Base-by-base conservation (phyloP, 2,113 vertebrate species). In the Tachysurus vachellii region DNA sequence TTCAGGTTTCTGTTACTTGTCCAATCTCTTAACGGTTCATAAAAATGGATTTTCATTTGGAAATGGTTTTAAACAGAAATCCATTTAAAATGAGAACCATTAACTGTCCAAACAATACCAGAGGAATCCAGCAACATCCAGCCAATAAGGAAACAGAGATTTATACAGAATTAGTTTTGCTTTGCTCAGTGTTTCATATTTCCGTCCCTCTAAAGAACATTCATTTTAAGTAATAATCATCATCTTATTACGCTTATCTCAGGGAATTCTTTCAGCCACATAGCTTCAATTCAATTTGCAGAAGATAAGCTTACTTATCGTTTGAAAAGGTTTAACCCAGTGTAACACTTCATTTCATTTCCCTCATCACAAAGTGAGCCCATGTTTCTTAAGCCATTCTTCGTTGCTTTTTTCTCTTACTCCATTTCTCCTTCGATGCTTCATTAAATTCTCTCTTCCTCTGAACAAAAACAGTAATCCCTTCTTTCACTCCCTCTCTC, bases 371-470 rank as follows among this genome's bases (percentile, higher is more conserved):
- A 31, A 53, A 56, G 17, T 31, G 44, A 44, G 68, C n/a, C 70
- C 89, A 64, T 84, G 56, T 68, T 87, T 76, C 76, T 84, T 61
- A 53, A 80, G 68, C 79, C 57, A 56, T 87, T 85, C 71, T 89
- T 64, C 59, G 14, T 47, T 79, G 14, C 56, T 64, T 53, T 82
- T 89, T 56, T 42, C 89, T 84, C 73, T 61, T 17, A 61, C 47
- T 88, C 84, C 68, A 16, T 89, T 85, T 89, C 87, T 89, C 36
- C 73, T 86, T 82, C 28, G 83, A 91, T 31, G 92, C 92, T 92
- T 95, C 92, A 93, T 89, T 93, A 89, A 89, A 64, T 88, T 64
- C 89, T 88, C 82, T 92, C 83, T 89, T 90, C 88, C 85, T 85
- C 86, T 47, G 17, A 85, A 92, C 82, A 92, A 93, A 94, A 92